Conservation (phyloP, 2,113 vertebrate genomes). For the Equus przewalskii region DNA sequence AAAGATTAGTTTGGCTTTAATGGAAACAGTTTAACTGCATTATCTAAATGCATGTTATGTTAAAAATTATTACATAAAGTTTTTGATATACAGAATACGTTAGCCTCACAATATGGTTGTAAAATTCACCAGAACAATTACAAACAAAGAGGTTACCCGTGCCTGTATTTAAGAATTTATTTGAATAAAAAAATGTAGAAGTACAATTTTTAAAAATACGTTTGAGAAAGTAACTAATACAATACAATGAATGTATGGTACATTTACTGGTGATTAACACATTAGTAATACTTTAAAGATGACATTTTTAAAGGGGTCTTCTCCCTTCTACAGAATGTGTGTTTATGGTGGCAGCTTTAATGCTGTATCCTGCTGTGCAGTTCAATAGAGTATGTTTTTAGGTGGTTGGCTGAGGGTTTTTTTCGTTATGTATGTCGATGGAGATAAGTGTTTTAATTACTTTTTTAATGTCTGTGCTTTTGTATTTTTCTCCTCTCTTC, state of each 20-base stretch:
- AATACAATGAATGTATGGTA: conserved; percentile 57
- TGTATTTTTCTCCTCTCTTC: conserved; percentile 87
- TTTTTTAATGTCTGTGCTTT: conserved; percentile 91
- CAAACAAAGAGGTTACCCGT: conserved; percentile 43
- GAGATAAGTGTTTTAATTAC: conserved; percentile 93
- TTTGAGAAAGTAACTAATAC: conserved; percentile 70
- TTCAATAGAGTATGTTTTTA: conserved; percentile 86
- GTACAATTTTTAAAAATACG: conserved; percentile 37
- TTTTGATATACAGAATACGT: background rate
- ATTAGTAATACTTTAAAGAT: conserved; percentile 81
- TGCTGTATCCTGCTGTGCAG: conserved; percentile 83
- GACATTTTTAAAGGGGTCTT: conserved; percentile 80
- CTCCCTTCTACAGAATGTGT: conserved; percentile 67
- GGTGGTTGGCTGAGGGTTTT: conserved; percentile 79
- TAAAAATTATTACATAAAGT: conserved; percentile 22
- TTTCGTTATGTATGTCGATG: conserved; percentile 88
- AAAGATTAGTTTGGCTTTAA: background rate
- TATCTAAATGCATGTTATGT: background rate
- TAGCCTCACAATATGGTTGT: background rate
- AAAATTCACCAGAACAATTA: background rate
- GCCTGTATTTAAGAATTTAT: conserved; percentile 69
- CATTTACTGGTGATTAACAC: conserved; percentile 84
- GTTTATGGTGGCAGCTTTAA: conserved; percentile 80
- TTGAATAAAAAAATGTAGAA: conserved; percentile 62
- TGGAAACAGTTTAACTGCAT: conserved; percentile 34